Conservation (phyloP, 2,888 invertebrate genomes). For the Carabus problematicus region DNA sequence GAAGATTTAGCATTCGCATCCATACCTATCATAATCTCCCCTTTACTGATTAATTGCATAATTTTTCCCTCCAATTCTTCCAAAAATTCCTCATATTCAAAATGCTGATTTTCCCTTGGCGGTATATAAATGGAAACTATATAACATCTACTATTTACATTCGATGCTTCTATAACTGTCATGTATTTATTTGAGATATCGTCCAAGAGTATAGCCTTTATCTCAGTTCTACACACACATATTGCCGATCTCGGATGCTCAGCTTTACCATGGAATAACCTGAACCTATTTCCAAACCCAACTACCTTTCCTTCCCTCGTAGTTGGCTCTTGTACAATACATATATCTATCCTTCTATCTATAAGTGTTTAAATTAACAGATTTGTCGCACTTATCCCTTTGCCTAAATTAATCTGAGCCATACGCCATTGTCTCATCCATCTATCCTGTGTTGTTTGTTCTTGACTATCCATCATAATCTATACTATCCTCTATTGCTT, state of each 20-base stretch:
- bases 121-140: too few relatives aligned
- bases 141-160: too few relatives aligned
- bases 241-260: not conserved
- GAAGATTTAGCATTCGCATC: slow-evolving; percentile 30
- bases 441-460: not conserved
- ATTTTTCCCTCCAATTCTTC: not conserved
- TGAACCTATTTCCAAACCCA: not conserved
- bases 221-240: not conserved
- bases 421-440: not conserved
- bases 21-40: slow-evolving; percentile 8
- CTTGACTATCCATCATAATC: slow-evolving; percentile 5
- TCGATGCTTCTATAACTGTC: too few relatives aligned
- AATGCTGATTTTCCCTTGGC: not conserved
- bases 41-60: not conserved
- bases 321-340: too few relatives aligned
- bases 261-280: not conserved
- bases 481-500: not conserved
- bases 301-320: not conserved
- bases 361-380: not conserved
- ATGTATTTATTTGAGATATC: too few relatives aligned
- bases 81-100: not conserved
- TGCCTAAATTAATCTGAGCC: slow-evolving; percentile 6
- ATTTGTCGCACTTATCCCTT: slow-evolving; percentile 6
- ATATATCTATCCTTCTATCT: not conserved
- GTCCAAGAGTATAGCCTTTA: too few relatives aligned